phyloP scores from a whole-genome alignment of 2,797 vertebrate genomes.

The Gobio occitaniae region DNA sequence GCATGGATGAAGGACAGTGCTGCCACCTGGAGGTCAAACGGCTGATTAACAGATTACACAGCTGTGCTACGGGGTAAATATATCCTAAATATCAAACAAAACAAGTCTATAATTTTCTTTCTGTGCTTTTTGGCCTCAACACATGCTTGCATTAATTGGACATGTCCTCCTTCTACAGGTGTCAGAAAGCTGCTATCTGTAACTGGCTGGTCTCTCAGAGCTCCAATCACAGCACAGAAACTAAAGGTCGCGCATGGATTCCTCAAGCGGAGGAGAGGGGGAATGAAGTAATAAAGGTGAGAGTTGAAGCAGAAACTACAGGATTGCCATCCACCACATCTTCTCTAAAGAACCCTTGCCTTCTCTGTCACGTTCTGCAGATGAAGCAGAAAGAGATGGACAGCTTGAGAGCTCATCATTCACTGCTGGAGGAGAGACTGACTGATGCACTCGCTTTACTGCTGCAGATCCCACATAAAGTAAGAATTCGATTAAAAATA shows the following conservation, averaged over 20 bases:
- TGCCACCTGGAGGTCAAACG: slow-evolving; percentile 69
- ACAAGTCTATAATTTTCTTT: background rate
- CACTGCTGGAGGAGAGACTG: slow-evolving; percentile 75
- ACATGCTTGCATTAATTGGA: background rate
- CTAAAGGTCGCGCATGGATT: slow-evolving; percentile 6
- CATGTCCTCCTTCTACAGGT: slow-evolving; percentile 61
- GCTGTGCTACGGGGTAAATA: slow-evolving; percentile 72
- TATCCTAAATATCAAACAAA: background rate
- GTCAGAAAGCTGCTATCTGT: slow-evolving; percentile 62
- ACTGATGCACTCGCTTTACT: slow-evolving; percentile 72
- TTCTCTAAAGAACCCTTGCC: background rate
- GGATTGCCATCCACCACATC: no score
- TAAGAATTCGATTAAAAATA: slow-evolving; percentile 33
- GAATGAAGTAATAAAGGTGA: slow-evolving; percentile 61
- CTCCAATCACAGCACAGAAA: slow-evolving; percentile 47
- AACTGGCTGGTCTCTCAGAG: slow-evolving; percentile 57
- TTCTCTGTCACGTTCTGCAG: slow-evolving; percentile 44
- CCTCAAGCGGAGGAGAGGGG: slow-evolving; percentile 7
- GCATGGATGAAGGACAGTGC: slow-evolving; percentile 58
- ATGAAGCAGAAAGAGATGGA: slow-evolving; percentile 63
- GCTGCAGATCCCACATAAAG: slow-evolving; percentile 74
- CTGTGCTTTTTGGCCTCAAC: background rate
- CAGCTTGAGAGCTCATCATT: slow-evolving; percentile 8
- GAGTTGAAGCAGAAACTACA: background rate
- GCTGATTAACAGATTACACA: slow-evolving; percentile 58